phyloP scores from a whole-genome alignment of 2,113 vertebrate species.

The Micronycteris hirsuta region DNA sequence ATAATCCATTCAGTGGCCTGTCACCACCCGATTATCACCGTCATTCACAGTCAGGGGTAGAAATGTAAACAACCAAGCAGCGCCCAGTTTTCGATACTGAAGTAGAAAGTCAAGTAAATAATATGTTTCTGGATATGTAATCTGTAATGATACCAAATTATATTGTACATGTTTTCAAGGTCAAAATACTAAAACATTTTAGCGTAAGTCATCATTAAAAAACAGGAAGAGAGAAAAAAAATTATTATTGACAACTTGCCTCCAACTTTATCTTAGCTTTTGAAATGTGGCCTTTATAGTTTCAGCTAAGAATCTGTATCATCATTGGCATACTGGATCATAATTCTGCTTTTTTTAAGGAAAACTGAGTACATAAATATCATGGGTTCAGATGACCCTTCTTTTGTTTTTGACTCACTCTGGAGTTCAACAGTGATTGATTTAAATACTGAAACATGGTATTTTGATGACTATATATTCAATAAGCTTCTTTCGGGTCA shows the following conservation, averaged over 20 bases:
- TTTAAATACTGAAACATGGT: slow-evolving; percentile 26
- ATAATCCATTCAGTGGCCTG: not conserved
- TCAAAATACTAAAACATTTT: not conserved
- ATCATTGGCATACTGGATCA: not conserved
- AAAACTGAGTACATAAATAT: not conserved
- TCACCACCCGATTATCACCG: not conserved
- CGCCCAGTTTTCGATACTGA: not conserved
- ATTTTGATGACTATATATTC: not conserved
- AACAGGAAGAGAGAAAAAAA: not conserved
- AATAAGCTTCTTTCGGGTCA: not conserved
- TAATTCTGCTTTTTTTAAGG: not conserved
- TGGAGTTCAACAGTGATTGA: not conserved
- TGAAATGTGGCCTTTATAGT: not conserved
- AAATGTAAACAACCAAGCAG: not conserved
- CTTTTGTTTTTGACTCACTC: not conserved
- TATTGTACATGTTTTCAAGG: not conserved
- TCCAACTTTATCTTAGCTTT: not conserved
- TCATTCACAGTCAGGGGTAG: not conserved
- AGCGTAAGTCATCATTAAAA: not conserved
- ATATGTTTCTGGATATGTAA: not conserved
- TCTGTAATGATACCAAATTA: not conserved
- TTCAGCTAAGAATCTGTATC: not conserved
- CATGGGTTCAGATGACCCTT: not conserved
- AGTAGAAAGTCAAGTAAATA: not conserved
- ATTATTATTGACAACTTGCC: not conserved